These are phyloP conservation scores for Holothuria leucospilota DNA, from an alignment of 53 echinoderm and acorn worm genomes.

Conservation along the genomic window DNA sequence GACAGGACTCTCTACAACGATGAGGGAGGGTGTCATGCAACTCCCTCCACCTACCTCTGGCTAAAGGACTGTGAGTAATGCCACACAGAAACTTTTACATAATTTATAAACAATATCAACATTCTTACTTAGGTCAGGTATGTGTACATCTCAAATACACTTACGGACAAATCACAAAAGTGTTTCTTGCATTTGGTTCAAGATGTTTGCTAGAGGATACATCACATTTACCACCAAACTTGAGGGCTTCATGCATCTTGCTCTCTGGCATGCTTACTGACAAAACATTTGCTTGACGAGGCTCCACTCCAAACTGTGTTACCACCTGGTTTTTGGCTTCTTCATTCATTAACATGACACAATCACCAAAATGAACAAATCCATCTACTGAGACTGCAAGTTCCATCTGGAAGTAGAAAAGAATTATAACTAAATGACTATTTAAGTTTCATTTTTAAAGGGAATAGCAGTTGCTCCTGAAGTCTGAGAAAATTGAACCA, in stretches of 20 bases:
- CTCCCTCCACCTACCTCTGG: no score
- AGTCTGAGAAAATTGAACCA: not conserved
- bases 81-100: no score
- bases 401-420: constrained; percentile 59
- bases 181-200: constrained; percentile 84
- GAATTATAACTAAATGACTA: no score
- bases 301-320: constrained; percentile 79
- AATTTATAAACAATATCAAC: no score
- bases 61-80: no score
- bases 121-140: no score
- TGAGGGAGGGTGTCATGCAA: no score
- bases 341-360: constrained; percentile 88
- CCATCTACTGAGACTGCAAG: constrained; percentile 89
- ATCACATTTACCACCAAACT: constrained; percentile 84
- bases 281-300: constrained; percentile 78
- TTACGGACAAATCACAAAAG: constrained; percentile 94
- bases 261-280: constrained; percentile 89
- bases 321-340: constrained; percentile 72
- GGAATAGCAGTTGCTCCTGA: not conserved
- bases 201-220: constrained; percentile 75
- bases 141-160: constrained; percentile 25
- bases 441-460: not conserved
- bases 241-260: constrained; percentile 78
- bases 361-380: constrained; percentile 88
- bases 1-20: no score